phyloP scores from a whole-genome alignment of 2,888 invertebrate species.

The Lithophane leautieri region DNA sequence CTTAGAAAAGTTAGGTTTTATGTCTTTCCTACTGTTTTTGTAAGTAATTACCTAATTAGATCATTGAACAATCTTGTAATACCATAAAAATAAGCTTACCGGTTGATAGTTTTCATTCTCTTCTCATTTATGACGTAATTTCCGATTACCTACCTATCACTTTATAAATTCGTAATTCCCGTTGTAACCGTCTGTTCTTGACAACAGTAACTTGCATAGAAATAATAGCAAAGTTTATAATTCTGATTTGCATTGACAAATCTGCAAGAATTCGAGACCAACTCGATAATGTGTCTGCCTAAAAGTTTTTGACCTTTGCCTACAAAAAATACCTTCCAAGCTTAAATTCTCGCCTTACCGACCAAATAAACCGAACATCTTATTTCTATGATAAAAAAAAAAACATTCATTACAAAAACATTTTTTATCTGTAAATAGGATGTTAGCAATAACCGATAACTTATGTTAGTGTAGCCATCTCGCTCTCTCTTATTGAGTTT shows the following conservation, averaged over 20 bases:
- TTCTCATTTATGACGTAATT: constrained; percentile 45
- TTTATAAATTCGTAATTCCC: too few species aligned
- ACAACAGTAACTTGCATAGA: background rate
- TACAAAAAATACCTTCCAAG: background rate
- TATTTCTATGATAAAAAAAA: constrained; percentile 10
- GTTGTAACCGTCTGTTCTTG: constrained; percentile 22
- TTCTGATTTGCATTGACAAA: background rate
- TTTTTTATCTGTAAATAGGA: constrained; percentile 64
- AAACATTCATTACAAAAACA: constrained; percentile 22
- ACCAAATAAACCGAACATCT: constrained; percentile 7
- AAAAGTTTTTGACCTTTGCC: background rate
- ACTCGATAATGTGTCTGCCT: background rate
- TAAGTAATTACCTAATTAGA: background rate
- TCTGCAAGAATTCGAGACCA: background rate
- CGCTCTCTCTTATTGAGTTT: constrained; percentile 21
- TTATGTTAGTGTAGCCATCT: constrained; percentile 56
- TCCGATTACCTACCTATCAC: constrained; percentile 26
- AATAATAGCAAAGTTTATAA: background rate
- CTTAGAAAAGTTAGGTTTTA: background rate
- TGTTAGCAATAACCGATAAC: constrained; percentile 59
- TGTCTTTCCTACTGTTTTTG: background rate
- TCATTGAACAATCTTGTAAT: background rate
- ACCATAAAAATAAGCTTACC: background rate
- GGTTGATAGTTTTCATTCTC: too few species aligned
- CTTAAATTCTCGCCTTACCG: constrained; percentile 1